These are phyloP conservation scores for Sphaeridia pumilis DNA, from an alignment of 2,888 invertebrate genomes.

Conservation along the genomic window DNA sequence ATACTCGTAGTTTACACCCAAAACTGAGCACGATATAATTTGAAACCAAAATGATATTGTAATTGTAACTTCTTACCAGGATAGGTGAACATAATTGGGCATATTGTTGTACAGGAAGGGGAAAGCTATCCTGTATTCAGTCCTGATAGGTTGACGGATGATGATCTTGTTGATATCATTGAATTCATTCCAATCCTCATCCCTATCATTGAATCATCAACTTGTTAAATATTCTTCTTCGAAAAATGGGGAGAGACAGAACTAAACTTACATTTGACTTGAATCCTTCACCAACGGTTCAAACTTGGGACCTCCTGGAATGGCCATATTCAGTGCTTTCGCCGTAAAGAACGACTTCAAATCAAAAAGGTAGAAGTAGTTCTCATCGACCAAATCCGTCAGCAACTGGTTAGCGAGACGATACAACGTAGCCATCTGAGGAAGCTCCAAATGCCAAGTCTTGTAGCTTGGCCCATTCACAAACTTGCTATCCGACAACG, in stretches of 20 bases:
- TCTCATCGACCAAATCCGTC: conserved; percentile 94
- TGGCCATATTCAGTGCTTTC: conserved; percentile 98
- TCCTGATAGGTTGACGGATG: conserved; percentile 93
- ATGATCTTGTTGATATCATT: conserved; percentile 99
- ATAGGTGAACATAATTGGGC: conserved; percentile 95
- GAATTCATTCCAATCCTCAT: conserved; percentile 99
- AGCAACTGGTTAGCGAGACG: conserved; percentile 93
- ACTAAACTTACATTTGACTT: conserved; percentile 72
- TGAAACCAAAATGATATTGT: neutral
- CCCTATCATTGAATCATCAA: too few relatives aligned
- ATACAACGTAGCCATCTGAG: conserved; percentile 96
- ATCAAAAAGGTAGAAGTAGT: conserved; percentile 98
- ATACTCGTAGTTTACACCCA: conserved; percentile 11
- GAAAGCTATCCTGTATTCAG: conserved; percentile 98
- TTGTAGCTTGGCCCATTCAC: conserved; percentile 91
- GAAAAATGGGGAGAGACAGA: too few relatives aligned
- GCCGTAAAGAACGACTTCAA: conserved; percentile 99
- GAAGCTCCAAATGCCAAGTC: conserved; percentile 88
- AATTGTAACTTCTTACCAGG: conserved; percentile 66
- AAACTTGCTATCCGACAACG: conserved; percentile 78
- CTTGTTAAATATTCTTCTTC: too few relatives aligned
- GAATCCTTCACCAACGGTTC: conserved; percentile 98
- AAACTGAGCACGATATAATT: conserved; percentile 21
- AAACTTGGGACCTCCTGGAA: conserved; percentile 99
- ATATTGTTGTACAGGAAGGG: conserved; percentile 98